phyloP scores from a whole-genome alignment of 2,113 vertebrate species.

The Hypocryptadius cinnamomeus region DNA sequence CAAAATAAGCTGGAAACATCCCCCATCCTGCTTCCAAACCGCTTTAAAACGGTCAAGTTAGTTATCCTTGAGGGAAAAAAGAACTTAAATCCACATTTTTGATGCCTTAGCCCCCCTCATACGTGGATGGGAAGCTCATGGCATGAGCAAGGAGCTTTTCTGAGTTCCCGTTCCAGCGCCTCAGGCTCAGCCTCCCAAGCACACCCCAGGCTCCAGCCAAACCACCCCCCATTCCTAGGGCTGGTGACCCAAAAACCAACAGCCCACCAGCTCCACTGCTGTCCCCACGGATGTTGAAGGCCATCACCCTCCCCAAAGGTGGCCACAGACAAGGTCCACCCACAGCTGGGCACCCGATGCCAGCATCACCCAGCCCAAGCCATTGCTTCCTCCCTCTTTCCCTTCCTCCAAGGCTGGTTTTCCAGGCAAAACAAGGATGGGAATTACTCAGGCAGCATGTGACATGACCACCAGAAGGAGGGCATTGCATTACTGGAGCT shows the following conservation, averaged over 20 bases:
- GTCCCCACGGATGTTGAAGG: neutral
- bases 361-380: neutral
- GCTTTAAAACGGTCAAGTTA: neutral
- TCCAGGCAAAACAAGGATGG: slow-evolving; percentile 12
- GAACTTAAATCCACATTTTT: neutral
- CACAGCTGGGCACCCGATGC: accelerated
- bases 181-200: neutral
- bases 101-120: accelerated
- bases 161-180: neutral
- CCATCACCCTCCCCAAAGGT: neutral
- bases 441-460: slow-evolving; percentile 19
- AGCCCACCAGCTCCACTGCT: neutral
- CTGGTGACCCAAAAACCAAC: neutral
- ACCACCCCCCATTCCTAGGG: neutral
- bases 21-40: neutral
- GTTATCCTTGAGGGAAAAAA: neutral
- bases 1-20: neutral
- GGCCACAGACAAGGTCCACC: neutral
- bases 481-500: neutral
- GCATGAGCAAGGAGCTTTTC: neutral
- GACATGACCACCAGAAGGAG: slow-evolving; percentile 34
- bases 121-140: neutral
- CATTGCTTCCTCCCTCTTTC: neutral
- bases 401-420: neutral
- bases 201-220: neutral